These are phyloP conservation scores for Folsomia manolachei DNA, from an alignment of 2,888 invertebrate genomes.

Conservation along the genomic window DNA sequence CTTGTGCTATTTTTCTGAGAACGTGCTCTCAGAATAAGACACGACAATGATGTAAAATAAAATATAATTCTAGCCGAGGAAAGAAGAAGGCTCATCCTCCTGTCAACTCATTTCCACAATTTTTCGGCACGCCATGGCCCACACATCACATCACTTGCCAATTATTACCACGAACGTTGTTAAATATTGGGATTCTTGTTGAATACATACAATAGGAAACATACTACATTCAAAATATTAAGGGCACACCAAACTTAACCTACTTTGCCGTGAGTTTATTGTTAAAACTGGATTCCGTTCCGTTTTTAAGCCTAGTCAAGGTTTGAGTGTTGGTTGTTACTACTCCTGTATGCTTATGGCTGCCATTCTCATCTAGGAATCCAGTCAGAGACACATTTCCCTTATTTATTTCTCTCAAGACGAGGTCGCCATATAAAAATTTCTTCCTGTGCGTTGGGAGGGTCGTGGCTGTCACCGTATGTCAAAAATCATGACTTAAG, in stretches of 20 bases:
- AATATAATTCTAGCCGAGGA: neutral
- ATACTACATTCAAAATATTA: no score
- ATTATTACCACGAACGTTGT: no score
- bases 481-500: constrained; percentile 1
- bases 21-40: neutral
- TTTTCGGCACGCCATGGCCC: neutral
- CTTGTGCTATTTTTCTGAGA: neutral
- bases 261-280: neutral
- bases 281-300: no score
- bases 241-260: neutral
- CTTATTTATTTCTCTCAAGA: constrained; percentile 7
- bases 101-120: neutral
- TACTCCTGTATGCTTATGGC: neutral
- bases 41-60: neutral
- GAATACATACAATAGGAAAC: no score
- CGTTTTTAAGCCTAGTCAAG: no score
- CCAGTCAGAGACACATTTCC: neutral
- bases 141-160: neutral
- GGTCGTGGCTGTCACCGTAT: neutral
- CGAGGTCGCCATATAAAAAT: neutral
- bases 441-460: neutral
- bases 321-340: neutral
- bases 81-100: neutral
- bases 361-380: neutral
- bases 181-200: no score